Percentiles rank a stretch among this genome's conserved stretches.
phyloP scores from a whole-genome alignment of 2,888 invertebrate species.

The Eupithecia centaureata region DNA sequence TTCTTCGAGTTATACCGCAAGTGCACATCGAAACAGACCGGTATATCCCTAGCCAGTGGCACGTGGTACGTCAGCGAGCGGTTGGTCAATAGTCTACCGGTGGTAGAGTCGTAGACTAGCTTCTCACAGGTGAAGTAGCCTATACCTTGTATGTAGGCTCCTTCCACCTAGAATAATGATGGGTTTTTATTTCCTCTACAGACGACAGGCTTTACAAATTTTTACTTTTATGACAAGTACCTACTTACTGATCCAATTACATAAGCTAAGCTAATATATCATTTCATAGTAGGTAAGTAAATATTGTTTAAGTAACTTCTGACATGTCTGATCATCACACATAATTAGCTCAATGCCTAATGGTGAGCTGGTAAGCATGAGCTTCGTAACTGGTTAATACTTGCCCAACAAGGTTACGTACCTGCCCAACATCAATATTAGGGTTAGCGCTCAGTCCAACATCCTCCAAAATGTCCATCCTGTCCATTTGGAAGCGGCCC shows the following conservation, averaged over 20 bases:
- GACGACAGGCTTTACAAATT: too few species aligned
- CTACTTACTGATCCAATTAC: too few species aligned
- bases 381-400: too few species aligned
- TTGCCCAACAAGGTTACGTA: constrained; percentile 37
- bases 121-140: constrained; percentile 90
- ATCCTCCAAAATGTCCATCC: constrained; percentile 88
- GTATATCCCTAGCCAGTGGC: constrained; percentile 87
- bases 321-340: too few species aligned
- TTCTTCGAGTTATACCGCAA: constrained; percentile 86
- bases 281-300: too few species aligned
- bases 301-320: too few species aligned
- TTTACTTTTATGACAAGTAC: too few species aligned
- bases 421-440: constrained; percentile 87
- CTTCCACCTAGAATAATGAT: constrained; percentile 81
- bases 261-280: too few species aligned
- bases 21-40: constrained; percentile 85
- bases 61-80: constrained; percentile 89
- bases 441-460: constrained; percentile 87
- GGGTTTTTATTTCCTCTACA: too few species aligned
- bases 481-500: constrained; percentile 84
- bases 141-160: constrained; percentile 87
- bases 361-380: too few species aligned
- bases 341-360: too few species aligned
- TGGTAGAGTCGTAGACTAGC: constrained; percentile 82
- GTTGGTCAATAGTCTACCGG: constrained; percentile 87